These are phyloP conservation scores for Distichodus sexfasciatus DNA, from an alignment of 2,797 vertebrate genomes.

Conservation along the genomic window DNA sequence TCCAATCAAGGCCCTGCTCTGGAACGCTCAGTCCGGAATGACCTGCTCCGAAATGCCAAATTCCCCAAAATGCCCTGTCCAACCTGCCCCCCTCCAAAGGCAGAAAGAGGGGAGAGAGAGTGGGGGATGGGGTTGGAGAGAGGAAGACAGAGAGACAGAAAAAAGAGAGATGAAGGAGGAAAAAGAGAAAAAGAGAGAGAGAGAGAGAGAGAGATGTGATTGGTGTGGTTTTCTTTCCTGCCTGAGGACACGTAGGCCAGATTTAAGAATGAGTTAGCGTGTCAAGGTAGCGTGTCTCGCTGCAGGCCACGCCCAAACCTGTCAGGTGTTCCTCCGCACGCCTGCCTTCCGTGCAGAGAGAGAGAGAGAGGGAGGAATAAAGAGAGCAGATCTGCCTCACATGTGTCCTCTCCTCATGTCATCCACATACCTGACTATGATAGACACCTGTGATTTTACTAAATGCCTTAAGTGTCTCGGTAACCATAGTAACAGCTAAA, in stretches of 20 bases:
- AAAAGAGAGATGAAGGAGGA: not conserved
- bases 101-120: too few species aligned
- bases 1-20: too few species aligned
- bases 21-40: too few species aligned
- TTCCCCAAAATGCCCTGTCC: too few species aligned
- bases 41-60: too few species aligned
- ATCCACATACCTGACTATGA: slow-evolving; percentile 63
- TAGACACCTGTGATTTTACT: slow-evolving; percentile 59
- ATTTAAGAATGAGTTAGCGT: slow-evolving; percentile 85
- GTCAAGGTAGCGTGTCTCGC: slow-evolving; percentile 78
- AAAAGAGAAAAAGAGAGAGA: slow-evolving; percentile 1
- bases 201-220: slow-evolving; percentile 5
- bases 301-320: slow-evolving; percentile 77
- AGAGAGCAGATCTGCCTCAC: slow-evolving; percentile 17
- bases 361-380: slow-evolving; percentile 25
- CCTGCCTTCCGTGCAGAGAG: slow-evolving; percentile 65
- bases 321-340: slow-evolving; percentile 77
- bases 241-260: slow-evolving; percentile 66
- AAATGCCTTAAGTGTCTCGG: slow-evolving; percentile 27
- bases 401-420: slow-evolving; percentile 39
- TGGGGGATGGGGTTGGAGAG: not conserved
- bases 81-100: too few species aligned
- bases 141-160: not conserved
- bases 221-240: slow-evolving; percentile 48
- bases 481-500: slow-evolving; percentile 62